Evolutionary conservation across 2,797 vertebrate species (phyloP), one percentile per base, ranked within the genome.

Genomic region (Eulemur coronatus): DNA sequence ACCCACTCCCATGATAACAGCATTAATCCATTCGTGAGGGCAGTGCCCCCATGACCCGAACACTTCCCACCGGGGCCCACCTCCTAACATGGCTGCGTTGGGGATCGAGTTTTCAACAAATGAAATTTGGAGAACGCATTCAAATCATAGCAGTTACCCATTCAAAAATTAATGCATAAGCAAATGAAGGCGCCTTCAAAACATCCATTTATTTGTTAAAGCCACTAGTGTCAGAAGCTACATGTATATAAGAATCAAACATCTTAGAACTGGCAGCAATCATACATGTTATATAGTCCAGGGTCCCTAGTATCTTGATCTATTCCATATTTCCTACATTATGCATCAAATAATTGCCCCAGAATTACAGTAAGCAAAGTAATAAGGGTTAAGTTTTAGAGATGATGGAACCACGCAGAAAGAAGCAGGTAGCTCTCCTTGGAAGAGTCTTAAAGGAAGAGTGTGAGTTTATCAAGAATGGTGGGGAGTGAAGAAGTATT

Each of bases 81-180:
- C 46, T 50, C 18, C 33, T 20, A 22, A n/a, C 46, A 76, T 33
- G 2, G 1, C 46, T 76, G 20, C 33, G 22, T 4, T 50, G 46
- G 46, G 18, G 33, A 50, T n/a, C 30, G 7, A 50, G 73, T 76
- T 50, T n/a, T 30, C 46, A 76, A 50, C 73, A 50, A 46, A 50
- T 4, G 10, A 76, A 22, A 33, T 76, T 50, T 76, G 73, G 46
- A 28, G 28, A 5, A 33, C 28, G 33, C 30, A 76, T 76, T 48
- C 46, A 50, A n/a, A 76, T 22, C 33, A 76, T 76, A 48, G 73
- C 46, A 50, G 46, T n/a, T 76, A 76, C 33, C 14, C 13, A 50
- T 67, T 94, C 81, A 91, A 59, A 95, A 67, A 70, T 52, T 24
- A 82, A 95, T n/a, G 72, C 28, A 65, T n/a, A 76, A 67, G 30